Base-by-base conservation (phyloP, 2,797 vertebrate species). In the Enoplosus armatus region DNA sequence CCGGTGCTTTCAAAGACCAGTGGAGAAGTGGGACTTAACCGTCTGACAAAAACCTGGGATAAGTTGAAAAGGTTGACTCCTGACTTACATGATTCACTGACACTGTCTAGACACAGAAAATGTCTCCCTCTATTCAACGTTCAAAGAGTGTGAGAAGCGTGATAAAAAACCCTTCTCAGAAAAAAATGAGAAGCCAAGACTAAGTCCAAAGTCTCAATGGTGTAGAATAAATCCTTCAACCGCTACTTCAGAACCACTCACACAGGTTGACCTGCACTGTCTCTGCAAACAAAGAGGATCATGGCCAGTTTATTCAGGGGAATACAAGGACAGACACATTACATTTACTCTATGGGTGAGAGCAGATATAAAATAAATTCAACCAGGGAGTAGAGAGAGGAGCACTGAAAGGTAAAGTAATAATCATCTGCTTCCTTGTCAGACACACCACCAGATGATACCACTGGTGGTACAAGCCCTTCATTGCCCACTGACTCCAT, bases 51-150 rank as follows among this genome's bases (percentile, higher is more conserved):
- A 85, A 79, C 50, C 79, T 85, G 76, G 66, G 54, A 67, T 56
- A 41, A n/a, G 58, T 74, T 87, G 68, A 89, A 88, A 88, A 85
- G 77, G 60, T 75, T 84, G 75, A 72, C 58, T 90, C 26, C 63
- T 2, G 27, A 70, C 81, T 80, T 77, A 56, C 29, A 65, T 79
- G 79, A 85, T 77, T 88, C 75, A 87, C 82, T 75, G 79, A 84
- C 72, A 72, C 60, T 29, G 85, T 92, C 89, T 91, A 86, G 86
- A 92, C 80, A 41, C 16, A 70, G 75, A 65, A 88, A 80, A 53
- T 60, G 37, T 85, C 22, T 83, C 65, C n/a, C n/a, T 79, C 72
- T 81, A 54, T 78, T 84, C 54, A 85, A 81, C 47, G 68, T 80
- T 84, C 68, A 85, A 74, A 65, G 41, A 75, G 24, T 41, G 50